Evolutionary conservation across 2,113 vertebrate species (phyloP), one percentile per base, ranked within the genome.

Genomic region (Psittacula cyanocephala): DNA sequence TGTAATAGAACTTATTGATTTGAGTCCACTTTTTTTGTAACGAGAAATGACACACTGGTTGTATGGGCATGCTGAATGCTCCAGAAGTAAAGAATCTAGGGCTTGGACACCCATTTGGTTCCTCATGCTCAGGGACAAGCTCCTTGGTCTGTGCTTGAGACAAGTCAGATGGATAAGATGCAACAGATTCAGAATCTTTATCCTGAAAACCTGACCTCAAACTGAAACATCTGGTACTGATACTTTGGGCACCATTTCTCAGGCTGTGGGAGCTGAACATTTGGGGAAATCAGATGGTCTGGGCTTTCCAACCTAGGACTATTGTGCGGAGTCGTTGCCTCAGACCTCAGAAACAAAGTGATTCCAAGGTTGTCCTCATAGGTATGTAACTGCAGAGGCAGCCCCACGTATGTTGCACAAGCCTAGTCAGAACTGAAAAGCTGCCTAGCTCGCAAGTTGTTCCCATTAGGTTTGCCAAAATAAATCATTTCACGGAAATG

Each of bases 361-460:
- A 47, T 57, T 57, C 25, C 55, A 50, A 60, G 20, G 11, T 39
- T 74, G 5, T 35, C 41, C 39, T 79, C 24, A 25, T 16, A 50
- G 29, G 13, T 60, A 7, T 22, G 35, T 11, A 37, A 55, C 35
- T 74, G 29, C 41, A 70, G 86, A 91, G 60, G 23, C 64, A 84
- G 39, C 69, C 3, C 41, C 10, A n/a, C 8, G 11, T 1, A 11
- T 1, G 1, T 33, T 29, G 3, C 20, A 17, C 0, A 0, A 62
- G 14, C 35, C 22, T 57, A 27, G 28, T 44, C 57, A 68, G 62
- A 86, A 59, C 10, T 15, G 27, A 68, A 71, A 65, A 64, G 24
- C 55, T 86, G 14, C 11, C 52, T 53, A 35, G 9, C 4, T 22
- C 7, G 13, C 28, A 82, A 49, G 22, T 29, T 59, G 2, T 39